Conservation (phyloP, 2,888 invertebrate species). For the Phrixothrix hirtus region DNA sequence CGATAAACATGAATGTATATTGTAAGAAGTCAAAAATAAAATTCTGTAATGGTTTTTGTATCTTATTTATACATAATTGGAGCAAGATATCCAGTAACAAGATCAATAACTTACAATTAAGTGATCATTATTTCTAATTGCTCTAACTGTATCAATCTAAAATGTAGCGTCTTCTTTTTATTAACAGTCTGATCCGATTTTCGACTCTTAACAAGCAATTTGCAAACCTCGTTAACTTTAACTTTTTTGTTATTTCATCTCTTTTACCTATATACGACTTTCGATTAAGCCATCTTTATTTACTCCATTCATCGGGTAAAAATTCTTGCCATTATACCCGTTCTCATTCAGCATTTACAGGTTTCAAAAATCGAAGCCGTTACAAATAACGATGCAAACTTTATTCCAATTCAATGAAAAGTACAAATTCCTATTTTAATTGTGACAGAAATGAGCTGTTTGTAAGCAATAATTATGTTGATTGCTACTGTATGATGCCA, state of each 20-base stretch:
- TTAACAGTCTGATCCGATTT: constrained; percentile 48
- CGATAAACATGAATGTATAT: too few species aligned
- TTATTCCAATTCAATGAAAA: constrained; percentile 30
- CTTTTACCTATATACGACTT: constrained; percentile 15
- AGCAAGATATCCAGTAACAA: constrained; percentile 53
- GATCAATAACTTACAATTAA: constrained; percentile 57
- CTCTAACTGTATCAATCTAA: constrained; percentile 50
- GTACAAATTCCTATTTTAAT: constrained; percentile 27
- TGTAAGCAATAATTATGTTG: constrained; percentile 30
- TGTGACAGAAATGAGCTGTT: constrained; percentile 25
- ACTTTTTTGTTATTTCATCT: constrained; percentile 15
- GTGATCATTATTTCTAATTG: constrained; percentile 56
- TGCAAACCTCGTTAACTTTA: constrained; percentile 52
- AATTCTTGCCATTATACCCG: constrained; percentile 6
- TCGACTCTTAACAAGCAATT: constrained; percentile 54
- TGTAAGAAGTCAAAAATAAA: constrained; percentile 5
- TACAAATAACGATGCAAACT: constrained; percentile 50
- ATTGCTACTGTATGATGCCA: constrained; percentile 10
- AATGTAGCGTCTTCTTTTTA: constrained; percentile 45
- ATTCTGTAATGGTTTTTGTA: constrained; percentile 20
- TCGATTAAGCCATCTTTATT: constrained; percentile 10
- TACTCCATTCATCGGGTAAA: constrained; percentile 6
- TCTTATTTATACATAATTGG: constrained; percentile 47
- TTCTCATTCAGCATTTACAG: constrained; percentile 46
- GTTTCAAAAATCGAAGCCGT: constrained; percentile 49